These are phyloP conservation scores for Drosophila pectinifera DNA, from an alignment of 1,140 invertebrate species.

Conservation along the genomic window DNA sequence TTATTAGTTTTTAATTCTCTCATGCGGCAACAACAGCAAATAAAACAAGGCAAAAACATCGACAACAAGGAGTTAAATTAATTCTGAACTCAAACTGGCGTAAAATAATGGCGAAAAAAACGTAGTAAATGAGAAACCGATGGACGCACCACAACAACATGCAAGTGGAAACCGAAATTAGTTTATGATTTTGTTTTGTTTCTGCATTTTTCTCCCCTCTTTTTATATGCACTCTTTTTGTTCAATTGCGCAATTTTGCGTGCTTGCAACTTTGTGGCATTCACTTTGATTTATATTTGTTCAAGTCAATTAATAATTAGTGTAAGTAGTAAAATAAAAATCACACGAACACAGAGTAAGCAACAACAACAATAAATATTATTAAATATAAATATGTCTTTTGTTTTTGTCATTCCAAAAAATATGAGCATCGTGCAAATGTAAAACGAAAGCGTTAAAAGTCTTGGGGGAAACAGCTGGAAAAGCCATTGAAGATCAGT, in stretches of 20 bases:
- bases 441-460: conserved; percentile 24
- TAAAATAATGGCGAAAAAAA: conserved; percentile 27
- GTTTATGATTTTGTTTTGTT: conserved; percentile 56
- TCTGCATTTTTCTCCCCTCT: conserved; percentile 11
- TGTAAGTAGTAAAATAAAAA: conserved; percentile 35
- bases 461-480: no score
- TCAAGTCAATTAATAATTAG: conserved; percentile 47
- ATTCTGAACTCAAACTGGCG: conserved; percentile 48
- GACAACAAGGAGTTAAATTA: conserved; percentile 54
- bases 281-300: conserved; percentile 33
- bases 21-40: conserved; percentile 68
- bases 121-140: conserved; percentile 35
- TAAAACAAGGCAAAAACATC: conserved; percentile 26
- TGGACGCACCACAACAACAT: conserved; percentile 32
- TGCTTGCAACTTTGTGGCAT: conserved; percentile 42
- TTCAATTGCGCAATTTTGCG: conserved; percentile 53
- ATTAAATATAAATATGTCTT: conserved; percentile 15
- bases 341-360: conserved; percentile 59
- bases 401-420: conserved; percentile 40
- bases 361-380: conserved; percentile 62
- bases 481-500: not conserved
- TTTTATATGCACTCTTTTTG: conserved; percentile 11
- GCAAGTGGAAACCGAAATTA: conserved; percentile 25
- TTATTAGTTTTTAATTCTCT: conserved; percentile 65
- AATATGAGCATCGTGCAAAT: conserved; percentile 49